Evolutionary conservation across 2,888 invertebrate species (phyloP), one percentile per base, ranked within the genome.

Genomic region (Tipula unca): DNA sequence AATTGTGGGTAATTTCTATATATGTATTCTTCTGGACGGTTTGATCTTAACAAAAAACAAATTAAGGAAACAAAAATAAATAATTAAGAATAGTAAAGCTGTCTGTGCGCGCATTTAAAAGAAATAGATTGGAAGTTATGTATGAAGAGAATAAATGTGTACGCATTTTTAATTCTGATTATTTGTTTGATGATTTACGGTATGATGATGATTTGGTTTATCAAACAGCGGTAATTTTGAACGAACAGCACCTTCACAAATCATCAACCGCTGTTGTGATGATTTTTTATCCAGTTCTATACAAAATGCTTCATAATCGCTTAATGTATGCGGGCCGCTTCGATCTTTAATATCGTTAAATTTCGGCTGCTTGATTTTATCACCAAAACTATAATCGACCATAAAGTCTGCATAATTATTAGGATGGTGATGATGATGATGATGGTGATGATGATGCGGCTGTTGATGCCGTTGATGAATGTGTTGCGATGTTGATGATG

Each of bases 161-260:
- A 39, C 10, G 10, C 36, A 13, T 39, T 48, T 25, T 25, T 69
- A 69, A 69, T 69, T 69, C 69, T 48, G 48, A 25, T 69, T 6
- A 25, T 69, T 69, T 25, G 69, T 69, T 25, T 48, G 48, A 25
- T 69, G 20, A 25, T 69, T 69, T 25, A 25, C 25, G 25, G 69
- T 69, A 10, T 69, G 69, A 69, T 69, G 69, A 69, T 84, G 84
- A 36, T 91, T 93, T 89, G 94, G 93, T 89, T 94, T 96, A 91
- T 97, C 97, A 90, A 97, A 97, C 69, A 97, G 93, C 87, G 95
- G 95, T 89, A 97, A 92, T 91, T 97, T 97, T 85, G 96, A 96
- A 89, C 94, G 93, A 86, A 97, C 97, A 85, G 96, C 96, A 87
- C 97, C 97, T 89, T 96, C 96, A 90, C 96, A 97, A 42, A 97